Base-by-base conservation (phyloP, 2,113 vertebrate genomes). In the Physeter macrocephalus region DNA sequence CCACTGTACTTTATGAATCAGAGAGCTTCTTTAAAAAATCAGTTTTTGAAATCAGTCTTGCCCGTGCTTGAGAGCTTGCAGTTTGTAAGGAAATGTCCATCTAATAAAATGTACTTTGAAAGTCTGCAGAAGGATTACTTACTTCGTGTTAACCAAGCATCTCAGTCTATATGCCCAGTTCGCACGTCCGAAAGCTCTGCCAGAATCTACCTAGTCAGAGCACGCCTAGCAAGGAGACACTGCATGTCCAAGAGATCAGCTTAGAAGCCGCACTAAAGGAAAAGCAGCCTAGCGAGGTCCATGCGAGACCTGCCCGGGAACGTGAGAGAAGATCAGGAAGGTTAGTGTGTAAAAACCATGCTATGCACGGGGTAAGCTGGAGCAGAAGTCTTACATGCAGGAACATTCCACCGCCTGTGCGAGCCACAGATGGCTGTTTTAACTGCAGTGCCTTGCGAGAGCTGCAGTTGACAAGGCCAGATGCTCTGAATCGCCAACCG, bases 201-300 rank as follows among this genome's bases (percentile, higher is more conserved):
- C 36, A 95, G 98, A 57, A 97, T 98, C 98, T 97, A 97, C 98
- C 98, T 98, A 98, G 97, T 98, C 98, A 98, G 97, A 98, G 94
- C 94, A 98, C 98, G 98, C 98, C 98, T 98, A 98, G 98, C 98
- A 98, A 98, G 98, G 92, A 98, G 98, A 98, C 92, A 97, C 95
- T 97, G 97, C 96, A 71, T 98, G 98, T 98, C 98, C 98, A 97
- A 98, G 98, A 98, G 98, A 98, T 84, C 98, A 98, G 97, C 95
- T 98, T 98, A 98, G 98, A 98, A 98, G 98, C 96, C 97, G 94
- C 98, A 94, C 96, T 97, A 98, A 93, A 98, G 98, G 98, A 96
- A 98, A 98, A 77, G 46, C 97, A 96, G 92, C 36, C 96, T 90
- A 96, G 92, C 66, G 96, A 95, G 95, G 97, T 96, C 96, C 97